Conservation (phyloP, 2,797 vertebrate species). For the Myotis findleyi region DNA sequence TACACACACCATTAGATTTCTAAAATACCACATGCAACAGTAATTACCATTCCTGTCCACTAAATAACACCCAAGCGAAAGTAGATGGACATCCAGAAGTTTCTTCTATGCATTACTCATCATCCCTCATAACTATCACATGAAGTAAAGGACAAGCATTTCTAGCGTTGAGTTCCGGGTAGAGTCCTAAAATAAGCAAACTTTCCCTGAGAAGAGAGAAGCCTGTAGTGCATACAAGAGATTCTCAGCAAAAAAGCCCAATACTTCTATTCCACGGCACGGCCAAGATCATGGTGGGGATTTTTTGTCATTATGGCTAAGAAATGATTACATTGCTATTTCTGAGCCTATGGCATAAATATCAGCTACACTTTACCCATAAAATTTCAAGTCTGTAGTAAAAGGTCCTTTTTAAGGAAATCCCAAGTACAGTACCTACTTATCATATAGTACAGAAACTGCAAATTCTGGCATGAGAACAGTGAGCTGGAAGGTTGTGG, state of each 20-base stretch:
- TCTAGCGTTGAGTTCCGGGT: not conserved
- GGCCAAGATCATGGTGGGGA: not conserved
- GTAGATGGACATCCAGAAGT: slow-evolving; percentile 50
- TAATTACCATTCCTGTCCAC: slow-evolving; percentile 62
- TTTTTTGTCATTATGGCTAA: not conserved
- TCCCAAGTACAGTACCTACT: not conserved
- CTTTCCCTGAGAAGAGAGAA: not conserved
- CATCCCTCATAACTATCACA: slow-evolving; percentile 31
- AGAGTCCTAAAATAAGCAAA: not conserved
- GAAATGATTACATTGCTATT: not conserved
- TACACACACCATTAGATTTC: not conserved
- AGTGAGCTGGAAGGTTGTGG: not conserved
- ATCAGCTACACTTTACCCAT: not conserved
- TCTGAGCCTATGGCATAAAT: not conserved
- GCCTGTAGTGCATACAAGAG: not conserved
- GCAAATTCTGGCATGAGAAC: not conserved
- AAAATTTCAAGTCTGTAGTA: not conserved
- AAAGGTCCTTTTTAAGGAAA: slow-evolving; percentile 35
- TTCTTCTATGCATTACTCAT: slow-evolving; percentile 60
- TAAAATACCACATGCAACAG: slow-evolving; percentile 67
- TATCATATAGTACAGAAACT: not conserved
- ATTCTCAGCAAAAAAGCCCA: not conserved
- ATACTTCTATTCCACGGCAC: not conserved
- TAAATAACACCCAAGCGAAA: slow-evolving; percentile 70
- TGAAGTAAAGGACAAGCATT: slow-evolving; percentile 7